Percentiles rank a stretch among this genome's conserved stretches.
phyloP scores from a whole-genome alignment of 2,113 vertebrate species.

The Gnathonemus echidnorhynchus region DNA sequence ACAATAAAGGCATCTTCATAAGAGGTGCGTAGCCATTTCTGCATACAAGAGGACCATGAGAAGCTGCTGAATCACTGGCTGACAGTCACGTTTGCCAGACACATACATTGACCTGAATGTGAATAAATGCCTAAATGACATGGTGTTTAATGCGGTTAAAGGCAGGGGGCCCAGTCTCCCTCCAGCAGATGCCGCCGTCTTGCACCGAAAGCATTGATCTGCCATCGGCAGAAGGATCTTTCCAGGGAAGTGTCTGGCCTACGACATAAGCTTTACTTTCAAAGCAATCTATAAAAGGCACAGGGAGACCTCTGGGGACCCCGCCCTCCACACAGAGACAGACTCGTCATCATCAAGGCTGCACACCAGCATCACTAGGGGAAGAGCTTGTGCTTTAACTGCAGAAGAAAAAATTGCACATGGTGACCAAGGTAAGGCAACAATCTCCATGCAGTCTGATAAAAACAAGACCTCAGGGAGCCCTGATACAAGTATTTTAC shows the following conservation, averaged over 20 bases:
- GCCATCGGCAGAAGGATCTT: background rate
- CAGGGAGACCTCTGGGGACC: background rate
- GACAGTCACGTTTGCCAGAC: background rate
- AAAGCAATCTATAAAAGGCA: background rate
- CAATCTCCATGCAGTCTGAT: background rate
- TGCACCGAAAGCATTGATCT: background rate
- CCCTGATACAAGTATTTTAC: background rate
- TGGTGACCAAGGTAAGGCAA: background rate
- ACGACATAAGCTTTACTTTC: background rate
- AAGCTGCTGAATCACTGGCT: background rate
- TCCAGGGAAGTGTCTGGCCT: background rate
- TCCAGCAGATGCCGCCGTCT: background rate
- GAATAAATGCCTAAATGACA: background rate
- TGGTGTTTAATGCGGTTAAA: background rate
- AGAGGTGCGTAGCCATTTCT: background rate
- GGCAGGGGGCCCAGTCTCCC: background rate
- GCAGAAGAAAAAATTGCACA: background rate
- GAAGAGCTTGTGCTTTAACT: background rate
- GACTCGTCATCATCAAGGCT: background rate
- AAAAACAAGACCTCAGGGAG: conserved; percentile 7
- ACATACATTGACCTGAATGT: background rate
- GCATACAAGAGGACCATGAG: background rate
- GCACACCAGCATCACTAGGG: background rate
- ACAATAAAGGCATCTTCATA: background rate
- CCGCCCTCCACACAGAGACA: background rate